Percentiles rank a stretch among this genome's conserved stretches.
These are phyloP conservation scores for Cirrhinus mrigala DNA, from an alignment of 2,797 vertebrate genomes.

Conservation along the genomic window DNA sequence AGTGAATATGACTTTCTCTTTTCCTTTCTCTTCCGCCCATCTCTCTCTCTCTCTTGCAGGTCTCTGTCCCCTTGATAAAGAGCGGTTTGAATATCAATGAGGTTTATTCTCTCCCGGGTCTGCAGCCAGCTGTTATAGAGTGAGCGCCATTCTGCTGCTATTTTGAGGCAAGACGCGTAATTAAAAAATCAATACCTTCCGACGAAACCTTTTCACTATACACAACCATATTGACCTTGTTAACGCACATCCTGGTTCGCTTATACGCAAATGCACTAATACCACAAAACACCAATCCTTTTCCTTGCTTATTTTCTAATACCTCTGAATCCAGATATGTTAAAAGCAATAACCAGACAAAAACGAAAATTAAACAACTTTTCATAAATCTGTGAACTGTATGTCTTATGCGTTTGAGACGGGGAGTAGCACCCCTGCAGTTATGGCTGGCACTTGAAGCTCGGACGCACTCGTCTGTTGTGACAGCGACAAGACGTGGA, in stretches of 20 bases:
- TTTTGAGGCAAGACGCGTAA: constrained; percentile 51
- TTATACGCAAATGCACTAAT: constrained; percentile 42
- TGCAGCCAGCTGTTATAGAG: constrained; percentile 57
- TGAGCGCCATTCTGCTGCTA: constrained; percentile 51
- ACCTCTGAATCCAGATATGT: not conserved
- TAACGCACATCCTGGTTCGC: constrained; percentile 49
- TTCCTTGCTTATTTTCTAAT: not conserved
- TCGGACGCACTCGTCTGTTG: constrained; percentile 49
- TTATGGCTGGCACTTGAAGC: constrained; percentile 39
- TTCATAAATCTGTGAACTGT: not conserved
- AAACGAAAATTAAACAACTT: not conserved
- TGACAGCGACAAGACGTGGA: constrained; percentile 55
- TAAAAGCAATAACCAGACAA: constrained; percentile 1
- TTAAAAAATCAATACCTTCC: constrained; percentile 68
- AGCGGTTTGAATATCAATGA: constrained; percentile 67
- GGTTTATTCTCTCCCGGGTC: constrained; percentile 58
- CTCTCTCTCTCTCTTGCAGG: constrained; percentile 52
- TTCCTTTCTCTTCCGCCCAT: constrained; percentile 32
- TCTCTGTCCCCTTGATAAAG: constrained; percentile 59
- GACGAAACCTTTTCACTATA: constrained; percentile 60
- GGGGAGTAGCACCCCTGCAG: constrained; percentile 36
- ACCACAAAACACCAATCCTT: not conserved
- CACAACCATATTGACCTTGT: constrained; percentile 61
- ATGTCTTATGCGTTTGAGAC: not conserved
- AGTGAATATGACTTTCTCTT: constrained; percentile 28